Conservation (phyloP, 2,113 vertebrate genomes). For the Muntiacus muntjak region DNA sequence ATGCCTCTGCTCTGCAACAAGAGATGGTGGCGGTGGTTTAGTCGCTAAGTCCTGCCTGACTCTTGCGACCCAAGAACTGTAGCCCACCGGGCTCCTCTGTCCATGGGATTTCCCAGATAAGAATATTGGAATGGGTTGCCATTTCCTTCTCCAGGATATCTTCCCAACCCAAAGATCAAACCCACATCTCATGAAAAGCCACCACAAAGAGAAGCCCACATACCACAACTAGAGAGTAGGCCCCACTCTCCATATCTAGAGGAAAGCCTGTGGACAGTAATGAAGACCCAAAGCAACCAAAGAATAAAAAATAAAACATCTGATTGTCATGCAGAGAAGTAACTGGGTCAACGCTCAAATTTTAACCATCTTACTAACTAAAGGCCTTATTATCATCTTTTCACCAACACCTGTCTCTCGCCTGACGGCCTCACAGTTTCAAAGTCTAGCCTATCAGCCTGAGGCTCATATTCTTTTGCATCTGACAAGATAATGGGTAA, state of each 20-base stretch:
- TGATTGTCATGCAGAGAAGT: not conserved
- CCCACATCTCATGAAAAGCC: not conserved
- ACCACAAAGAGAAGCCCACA: not conserved
- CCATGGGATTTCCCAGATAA: not conserved
- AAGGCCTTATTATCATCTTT: not conserved
- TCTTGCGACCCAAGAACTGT: not conserved
- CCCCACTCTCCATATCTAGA: fast-evolving
- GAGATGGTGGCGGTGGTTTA: fast-evolving
- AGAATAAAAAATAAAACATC: not conserved
- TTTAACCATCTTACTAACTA: not conserved
- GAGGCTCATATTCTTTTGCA: not conserved
- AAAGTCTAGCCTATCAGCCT: not conserved
- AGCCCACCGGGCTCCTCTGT: not conserved
- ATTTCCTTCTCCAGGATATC: not conserved
- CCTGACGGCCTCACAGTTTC: not conserved
- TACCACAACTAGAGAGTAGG: not conserved
- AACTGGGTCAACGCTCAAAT: not conserved
- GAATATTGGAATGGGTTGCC: not conserved
- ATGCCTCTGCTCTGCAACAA: not conserved
- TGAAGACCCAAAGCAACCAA: not conserved
- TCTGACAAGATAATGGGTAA: not conserved
- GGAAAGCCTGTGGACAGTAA: not conserved
- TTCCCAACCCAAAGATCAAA: not conserved
- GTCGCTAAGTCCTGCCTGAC: not conserved
- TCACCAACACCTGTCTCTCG: not conserved